Conservation (phyloP, 1,140 invertebrate species). For the Atta texana region DNA sequence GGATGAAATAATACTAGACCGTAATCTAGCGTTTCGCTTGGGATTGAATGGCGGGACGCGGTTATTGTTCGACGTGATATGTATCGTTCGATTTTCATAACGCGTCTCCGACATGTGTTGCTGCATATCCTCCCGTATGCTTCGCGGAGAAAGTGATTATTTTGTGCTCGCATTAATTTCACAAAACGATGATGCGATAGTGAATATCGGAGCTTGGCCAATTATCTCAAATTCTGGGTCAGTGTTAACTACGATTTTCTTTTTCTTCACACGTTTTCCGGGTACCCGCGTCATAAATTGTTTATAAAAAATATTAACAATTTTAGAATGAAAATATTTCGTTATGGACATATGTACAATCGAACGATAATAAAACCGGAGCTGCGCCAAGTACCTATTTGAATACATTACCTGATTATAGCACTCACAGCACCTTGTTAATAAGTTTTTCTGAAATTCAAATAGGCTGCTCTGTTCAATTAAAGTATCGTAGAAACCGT, state of each 20-base stretch:
- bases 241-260: neutral
- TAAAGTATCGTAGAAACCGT: conserved; percentile 36
- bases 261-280: neutral
- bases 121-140: neutral
- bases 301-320: neutral
- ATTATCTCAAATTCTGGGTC: conserved; percentile 15
- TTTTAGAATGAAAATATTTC: conserved; percentile 17
- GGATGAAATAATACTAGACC: conserved; percentile 32
- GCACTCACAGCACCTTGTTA: neutral
- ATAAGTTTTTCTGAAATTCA: neutral
- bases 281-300: neutral
- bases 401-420: conserved; percentile 36
- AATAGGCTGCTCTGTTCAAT: neutral
- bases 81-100: conserved; percentile 8
- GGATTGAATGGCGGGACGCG: conserved; percentile 16
- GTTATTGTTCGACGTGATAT: neutral
- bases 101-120: neutral
- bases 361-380: conserved; percentile 33
- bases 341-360: conserved; percentile 1
- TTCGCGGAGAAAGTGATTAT: conserved; percentile 46
- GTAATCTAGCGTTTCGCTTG: conserved; percentile 37
- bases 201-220: neutral
- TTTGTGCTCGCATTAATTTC: conserved; percentile 2
- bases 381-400: neutral
- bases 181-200: neutral